Evolutionary conservation across 2,113 vertebrate genomes (phyloP).

Genomic region (Peucedramus taeniatus): DNA sequence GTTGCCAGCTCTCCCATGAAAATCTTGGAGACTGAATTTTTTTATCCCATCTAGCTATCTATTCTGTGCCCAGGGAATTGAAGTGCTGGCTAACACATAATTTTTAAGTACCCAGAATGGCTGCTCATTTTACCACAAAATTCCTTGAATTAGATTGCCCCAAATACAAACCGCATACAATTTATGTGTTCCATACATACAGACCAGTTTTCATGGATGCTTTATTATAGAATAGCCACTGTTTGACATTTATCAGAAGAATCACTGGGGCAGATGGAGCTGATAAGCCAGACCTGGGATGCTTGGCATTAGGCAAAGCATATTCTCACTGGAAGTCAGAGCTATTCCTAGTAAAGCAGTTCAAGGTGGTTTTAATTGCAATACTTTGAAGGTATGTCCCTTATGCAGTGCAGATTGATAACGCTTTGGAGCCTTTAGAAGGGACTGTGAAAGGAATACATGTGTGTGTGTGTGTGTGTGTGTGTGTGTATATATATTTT

Average conservation of each 20-base stretch:
- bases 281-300: not conserved
- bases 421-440: not conserved
- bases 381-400: not conserved
- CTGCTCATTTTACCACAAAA: not conserved
- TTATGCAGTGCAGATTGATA: not conserved
- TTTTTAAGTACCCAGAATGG: not conserved
- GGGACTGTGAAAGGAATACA: not conserved
- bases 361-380: not conserved
- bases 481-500: rapidly evolving
- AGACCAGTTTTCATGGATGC: not conserved
- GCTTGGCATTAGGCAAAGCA: not conserved
- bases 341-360: not conserved
- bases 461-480: too few species aligned
- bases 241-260: not conserved
- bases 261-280: not conserved
- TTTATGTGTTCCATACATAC: not conserved
- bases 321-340: rapidly evolving
- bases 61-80: not conserved
- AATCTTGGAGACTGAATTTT: not conserved
- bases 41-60: not conserved
- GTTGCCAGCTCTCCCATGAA: not conserved
- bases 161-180: not conserved
- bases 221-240: not conserved
- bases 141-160: not conserved
- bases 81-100: not conserved